These are phyloP conservation scores for Drosophila persimilis DNA, from an alignment of 1,140 invertebrate species.

Conservation along the genomic window DNA sequence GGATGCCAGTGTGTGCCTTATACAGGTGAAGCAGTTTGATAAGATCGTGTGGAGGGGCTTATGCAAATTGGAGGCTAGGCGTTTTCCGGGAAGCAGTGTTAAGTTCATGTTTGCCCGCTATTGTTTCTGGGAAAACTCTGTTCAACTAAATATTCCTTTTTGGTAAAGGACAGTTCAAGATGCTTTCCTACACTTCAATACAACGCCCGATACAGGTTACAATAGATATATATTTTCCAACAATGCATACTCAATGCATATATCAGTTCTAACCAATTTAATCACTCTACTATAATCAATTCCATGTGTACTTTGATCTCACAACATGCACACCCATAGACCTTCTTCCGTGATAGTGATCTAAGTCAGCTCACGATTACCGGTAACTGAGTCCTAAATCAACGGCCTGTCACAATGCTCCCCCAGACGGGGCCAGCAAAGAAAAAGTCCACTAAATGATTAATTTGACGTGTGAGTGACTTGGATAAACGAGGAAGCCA, in stretches of 20 bases:
- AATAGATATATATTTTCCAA: too few relatives aligned
- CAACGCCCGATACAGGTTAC: too few relatives aligned
- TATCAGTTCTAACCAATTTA: neutral
- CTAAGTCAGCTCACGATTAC: constrained; percentile 32
- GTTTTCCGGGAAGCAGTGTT: constrained; percentile 73
- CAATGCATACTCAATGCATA: neutral
- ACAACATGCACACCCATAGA: neutral
- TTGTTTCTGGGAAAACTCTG: constrained; percentile 68
- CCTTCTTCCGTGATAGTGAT: constrained; percentile 23
- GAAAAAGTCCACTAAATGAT: constrained; percentile 51
- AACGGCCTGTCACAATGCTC: constrained; percentile 54
- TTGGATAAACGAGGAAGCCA: constrained; percentile 49
- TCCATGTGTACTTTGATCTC: constrained; percentile 19
- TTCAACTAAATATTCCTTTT: too few relatives aligned
- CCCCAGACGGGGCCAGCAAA: neutral
- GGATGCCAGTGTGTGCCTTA: constrained; percentile 58
- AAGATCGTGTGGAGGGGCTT: constrained; percentile 48
- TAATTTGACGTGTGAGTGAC: constrained; percentile 71
- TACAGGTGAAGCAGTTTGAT: constrained; percentile 66
- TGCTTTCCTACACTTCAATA: too few relatives aligned
- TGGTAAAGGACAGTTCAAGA: too few relatives aligned
- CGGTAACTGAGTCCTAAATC: constrained; percentile 60
- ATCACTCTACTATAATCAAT: constrained; percentile 29
- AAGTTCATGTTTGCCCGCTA: constrained; percentile 69
- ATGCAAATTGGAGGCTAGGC: constrained; percentile 52